Conservation (phyloP, 2,113 vertebrate genomes). For the Etheostoma cragini region DNA sequence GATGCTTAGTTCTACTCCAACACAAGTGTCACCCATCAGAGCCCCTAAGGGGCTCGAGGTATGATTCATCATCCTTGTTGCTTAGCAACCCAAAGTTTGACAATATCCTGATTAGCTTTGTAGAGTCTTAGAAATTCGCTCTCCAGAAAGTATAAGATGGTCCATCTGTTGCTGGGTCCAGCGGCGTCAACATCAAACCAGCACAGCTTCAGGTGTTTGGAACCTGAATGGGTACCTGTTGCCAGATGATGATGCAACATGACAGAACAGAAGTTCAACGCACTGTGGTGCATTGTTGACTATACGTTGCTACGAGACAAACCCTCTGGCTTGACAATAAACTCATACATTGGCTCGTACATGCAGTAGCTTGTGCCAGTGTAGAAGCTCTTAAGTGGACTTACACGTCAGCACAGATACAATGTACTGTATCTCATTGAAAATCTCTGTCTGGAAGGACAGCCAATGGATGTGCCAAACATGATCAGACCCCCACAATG, state of each 20-base stretch:
- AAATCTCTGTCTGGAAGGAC: neutral
- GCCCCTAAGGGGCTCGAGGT: conserved; percentile 21
- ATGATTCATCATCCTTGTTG: conserved; percentile 37
- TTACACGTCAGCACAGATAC: neutral
- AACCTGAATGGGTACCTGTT: neutral
- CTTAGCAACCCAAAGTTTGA: conserved; percentile 46
- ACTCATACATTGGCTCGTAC: neutral
- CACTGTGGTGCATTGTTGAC: neutral
- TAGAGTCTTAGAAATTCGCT: neutral
- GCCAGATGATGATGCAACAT: neutral
- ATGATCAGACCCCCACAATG: neutral
- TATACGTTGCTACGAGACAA: conserved; percentile 11
- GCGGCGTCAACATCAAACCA: neutral
- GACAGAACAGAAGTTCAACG: neutral
- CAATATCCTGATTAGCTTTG: conserved; percentile 35
- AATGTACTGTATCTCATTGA: no score
- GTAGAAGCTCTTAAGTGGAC: neutral
- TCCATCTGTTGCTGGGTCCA: neutral
- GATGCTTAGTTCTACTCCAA: conserved; percentile 20
- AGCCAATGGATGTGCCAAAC: neutral
- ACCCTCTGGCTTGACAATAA: neutral
- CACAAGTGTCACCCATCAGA: neutral
- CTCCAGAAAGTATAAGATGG: neutral
- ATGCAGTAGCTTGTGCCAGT: neutral
- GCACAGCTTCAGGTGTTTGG: conserved; percentile 19